A percentile compares a stretch with the other conserved stretches of the same genome.
Conservation (phyloP, 2,888 invertebrate species). For the Lithosia quadra region DNA sequence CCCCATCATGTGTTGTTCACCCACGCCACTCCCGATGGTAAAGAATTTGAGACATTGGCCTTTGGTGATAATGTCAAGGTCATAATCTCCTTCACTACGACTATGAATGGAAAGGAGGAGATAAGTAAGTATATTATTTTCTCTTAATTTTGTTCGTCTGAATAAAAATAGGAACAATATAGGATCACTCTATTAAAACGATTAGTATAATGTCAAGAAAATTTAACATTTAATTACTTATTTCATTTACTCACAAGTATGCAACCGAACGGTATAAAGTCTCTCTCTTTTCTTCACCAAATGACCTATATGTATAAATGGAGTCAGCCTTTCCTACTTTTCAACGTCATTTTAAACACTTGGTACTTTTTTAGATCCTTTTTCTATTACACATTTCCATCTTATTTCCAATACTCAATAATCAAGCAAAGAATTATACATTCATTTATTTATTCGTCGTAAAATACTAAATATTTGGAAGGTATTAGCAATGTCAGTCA, state of each 20-base stretch:
- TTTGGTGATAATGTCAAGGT: conserved; percentile 95
- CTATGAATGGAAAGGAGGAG: conserved; percentile 88
- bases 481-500: not conserved
- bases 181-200: not conserved
- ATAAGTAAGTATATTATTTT: conserved; percentile 87
- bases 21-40: conserved; percentile 91
- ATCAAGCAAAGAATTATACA: too few species aligned
- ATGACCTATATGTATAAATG: too few species aligned
- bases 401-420: too few species aligned
- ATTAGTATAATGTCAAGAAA: too few species aligned
- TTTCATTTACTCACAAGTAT: too few species aligned
- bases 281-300: too few species aligned
- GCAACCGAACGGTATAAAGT: too few species aligned
- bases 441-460: not conserved
- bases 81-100: conserved; percentile 92
- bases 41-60: conserved; percentile 92
- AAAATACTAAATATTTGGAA: not conserved
- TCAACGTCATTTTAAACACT: not conserved
- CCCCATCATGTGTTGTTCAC: conserved; percentile 95
- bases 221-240: too few species aligned
- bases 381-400: too few species aligned
- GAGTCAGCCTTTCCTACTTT: not conserved
- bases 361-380: not conserved
- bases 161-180: too few species aligned
- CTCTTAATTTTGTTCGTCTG: not conserved